phyloP scores from a whole-genome alignment of 2,797 vertebrate species.

The Amphiprion clarkii region DNA sequence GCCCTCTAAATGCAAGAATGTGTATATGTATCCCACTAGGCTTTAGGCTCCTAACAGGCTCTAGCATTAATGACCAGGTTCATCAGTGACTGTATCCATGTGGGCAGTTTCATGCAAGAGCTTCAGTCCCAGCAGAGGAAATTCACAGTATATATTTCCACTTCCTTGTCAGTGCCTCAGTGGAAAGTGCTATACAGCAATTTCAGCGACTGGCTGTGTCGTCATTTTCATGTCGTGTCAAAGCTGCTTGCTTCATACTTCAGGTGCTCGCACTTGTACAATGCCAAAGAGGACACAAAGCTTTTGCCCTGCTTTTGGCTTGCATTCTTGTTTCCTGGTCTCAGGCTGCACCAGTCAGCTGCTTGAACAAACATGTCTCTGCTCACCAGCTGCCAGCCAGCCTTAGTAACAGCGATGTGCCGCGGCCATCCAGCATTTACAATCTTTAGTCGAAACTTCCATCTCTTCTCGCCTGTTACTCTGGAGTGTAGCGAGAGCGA shows the following conservation, averaged over 20 bases:
- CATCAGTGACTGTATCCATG: constrained; percentile 1
- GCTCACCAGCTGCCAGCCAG: constrained; percentile 23
- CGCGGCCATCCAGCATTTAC: constrained; percentile 2
- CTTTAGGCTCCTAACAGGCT: constrained; percentile 50
- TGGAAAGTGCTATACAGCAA: not conserved
- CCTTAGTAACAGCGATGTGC: constrained; percentile 9
- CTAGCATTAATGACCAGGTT: constrained; percentile 18
- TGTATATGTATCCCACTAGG: constrained; percentile 30
- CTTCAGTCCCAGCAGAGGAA: constrained; percentile 11
- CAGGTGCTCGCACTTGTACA: not conserved
- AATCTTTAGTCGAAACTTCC: constrained; percentile 12
- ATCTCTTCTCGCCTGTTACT: constrained; percentile 9
- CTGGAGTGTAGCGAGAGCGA: constrained; percentile 16
- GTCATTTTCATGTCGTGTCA: constrained; percentile 20
- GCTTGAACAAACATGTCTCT: constrained; percentile 25
- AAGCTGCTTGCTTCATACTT: constrained; percentile 22
- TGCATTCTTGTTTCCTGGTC: constrained; percentile 23
- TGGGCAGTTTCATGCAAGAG: constrained; percentile 12
- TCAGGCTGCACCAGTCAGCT: constrained; percentile 14
- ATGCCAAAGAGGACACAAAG: constrained; percentile 25
- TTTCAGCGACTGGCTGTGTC: constrained; percentile 21
- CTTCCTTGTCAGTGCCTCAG: constrained; percentile 8
- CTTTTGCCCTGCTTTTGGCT: constrained; percentile 11
- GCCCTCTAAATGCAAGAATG: constrained; percentile 7
- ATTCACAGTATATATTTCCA: constrained; percentile 4